phyloP scores from a whole-genome alignment of 1,140 invertebrate genomes.

The Epicauta chinensis region DNA sequence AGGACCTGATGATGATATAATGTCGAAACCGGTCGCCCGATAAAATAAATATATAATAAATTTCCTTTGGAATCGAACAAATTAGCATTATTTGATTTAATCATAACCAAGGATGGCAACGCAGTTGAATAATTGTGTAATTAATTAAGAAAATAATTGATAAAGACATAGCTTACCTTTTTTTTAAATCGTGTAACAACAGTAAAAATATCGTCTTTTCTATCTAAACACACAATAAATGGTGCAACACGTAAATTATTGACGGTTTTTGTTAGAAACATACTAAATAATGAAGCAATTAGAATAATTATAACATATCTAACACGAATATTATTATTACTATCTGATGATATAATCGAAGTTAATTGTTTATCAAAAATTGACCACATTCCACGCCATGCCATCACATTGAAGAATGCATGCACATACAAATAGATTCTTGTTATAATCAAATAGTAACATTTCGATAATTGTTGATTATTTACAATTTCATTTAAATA shows the following conservation, averaged over 20 bases:
- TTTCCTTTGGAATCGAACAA: no score
- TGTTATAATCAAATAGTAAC: slow-evolving; percentile 26
- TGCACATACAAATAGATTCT: slow-evolving; percentile 55
- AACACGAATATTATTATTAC: no score
- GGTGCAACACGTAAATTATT: slow-evolving; percentile 34
- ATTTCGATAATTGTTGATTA: slow-evolving; percentile 6
- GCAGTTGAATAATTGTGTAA: no score
- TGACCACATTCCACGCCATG: slow-evolving; percentile 58
- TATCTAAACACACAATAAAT: slow-evolving; percentile 51
- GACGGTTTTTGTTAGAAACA: no score
- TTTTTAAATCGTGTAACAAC: slow-evolving; percentile 53
- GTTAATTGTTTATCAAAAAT: slow-evolving; percentile 45
- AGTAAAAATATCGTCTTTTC: slow-evolving; percentile 48
- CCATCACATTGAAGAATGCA: slow-evolving; percentile 49
- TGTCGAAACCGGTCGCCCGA: no score
- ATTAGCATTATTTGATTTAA: no score
- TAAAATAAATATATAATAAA: no score
- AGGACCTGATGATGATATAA: no score
- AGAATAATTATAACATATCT: no score
- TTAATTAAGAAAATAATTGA: no score
- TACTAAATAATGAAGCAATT: no score
- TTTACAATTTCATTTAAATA: slow-evolving; percentile 10
- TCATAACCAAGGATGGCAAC: not conserved
- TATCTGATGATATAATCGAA: no score
- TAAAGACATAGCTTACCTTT: slow-evolving; percentile 20